Base-by-base conservation (phyloP, 2,797 vertebrate species). In the Lophura swinhoii region DNA sequence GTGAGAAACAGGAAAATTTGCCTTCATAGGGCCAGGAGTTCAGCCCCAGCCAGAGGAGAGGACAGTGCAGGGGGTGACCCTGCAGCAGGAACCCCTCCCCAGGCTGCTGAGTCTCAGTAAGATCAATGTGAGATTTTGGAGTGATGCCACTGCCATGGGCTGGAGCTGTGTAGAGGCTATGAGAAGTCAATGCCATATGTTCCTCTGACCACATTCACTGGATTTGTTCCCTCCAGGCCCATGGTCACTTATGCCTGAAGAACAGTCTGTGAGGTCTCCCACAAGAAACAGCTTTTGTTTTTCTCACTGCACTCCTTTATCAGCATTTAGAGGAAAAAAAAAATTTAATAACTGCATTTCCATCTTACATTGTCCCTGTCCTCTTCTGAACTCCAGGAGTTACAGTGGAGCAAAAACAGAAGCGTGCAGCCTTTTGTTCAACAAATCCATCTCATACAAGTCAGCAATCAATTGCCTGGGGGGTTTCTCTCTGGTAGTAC, bases 301-400 rank as follows among this genome's bases (percentile, higher is more conserved):
- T 95, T 96, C 94, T 87, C 96, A 95, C 84, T 16, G 29, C 14
- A 75, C 75, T 37, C 92, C 84, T 96, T 96, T 91, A 29, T 2
- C 3, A 0, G 35, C 28, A 37, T 12, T 23, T 14, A 39, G 37
- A n/a, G 53, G 9, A 12, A 12, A 16, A 6, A n/a, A 35, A 3
- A 10, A 35, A 3, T 35, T 31, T 31, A 39, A 37, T 67, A 37
- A 35, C 15, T 43, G 17, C 3, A 9, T 77, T 89, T 87, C 23
- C 10, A 7, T 26, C 26, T 53, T 43, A 33, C n/a, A 3, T 17
- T 73, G 44, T 48, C 29, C 11, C 44, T 41, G 35, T 10, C 3
- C 46, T 26, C 15, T 15, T 0, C 28, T 21, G 68, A 48, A 44
- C 26, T 56, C 13, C 31, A 67, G 10, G 11, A 67, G n/a, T n/a